phyloP scores from a whole-genome alignment of 92 coral and sea anemone species.

The Zoanthus sansibaricus region DNA sequence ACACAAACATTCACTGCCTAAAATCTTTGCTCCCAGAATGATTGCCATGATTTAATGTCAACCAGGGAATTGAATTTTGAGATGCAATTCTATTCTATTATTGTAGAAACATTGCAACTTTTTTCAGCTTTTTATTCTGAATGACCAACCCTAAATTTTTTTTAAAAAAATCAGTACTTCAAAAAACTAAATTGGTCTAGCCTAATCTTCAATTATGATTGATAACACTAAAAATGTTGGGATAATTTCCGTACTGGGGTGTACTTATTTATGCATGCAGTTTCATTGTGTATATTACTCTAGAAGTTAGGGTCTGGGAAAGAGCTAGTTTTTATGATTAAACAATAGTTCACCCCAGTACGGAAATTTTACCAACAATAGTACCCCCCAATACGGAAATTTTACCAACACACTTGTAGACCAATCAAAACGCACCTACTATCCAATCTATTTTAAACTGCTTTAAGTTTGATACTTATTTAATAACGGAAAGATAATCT shows the following conservation, averaged over 20 bases:
- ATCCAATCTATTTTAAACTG: too few species aligned
- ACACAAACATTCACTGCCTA: constrained; percentile 15
- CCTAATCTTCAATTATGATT: constrained; percentile 15
- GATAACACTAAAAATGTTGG: neutral
- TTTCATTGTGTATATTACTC: too few species aligned
- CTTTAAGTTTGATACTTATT: too few species aligned
- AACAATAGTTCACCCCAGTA: too few species aligned
- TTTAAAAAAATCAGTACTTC: constrained; percentile 9
- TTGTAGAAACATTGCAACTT: constrained; percentile 14
- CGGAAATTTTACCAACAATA: too few species aligned
- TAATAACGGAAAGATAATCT: too few species aligned
- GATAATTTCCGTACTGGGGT: too few species aligned
- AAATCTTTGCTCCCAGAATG: constrained; percentile 22
- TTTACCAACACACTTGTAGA: too few species aligned
- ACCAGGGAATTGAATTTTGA: neutral
- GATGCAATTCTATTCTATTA: neutral
- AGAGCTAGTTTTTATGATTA: too few species aligned
- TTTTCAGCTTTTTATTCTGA: constrained; percentile 7
- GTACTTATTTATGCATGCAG: too few species aligned
- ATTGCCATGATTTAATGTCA: constrained; percentile 13
- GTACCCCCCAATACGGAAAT: neutral
- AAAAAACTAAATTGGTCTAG: constrained; percentile 12
- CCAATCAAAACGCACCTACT: too few species aligned
- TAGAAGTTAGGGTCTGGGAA: too few species aligned
- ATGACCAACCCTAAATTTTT: constrained; percentile 4